Conservation (phyloP, 2,888 invertebrate genomes). For the Ectropis crepuscularia region DNA sequence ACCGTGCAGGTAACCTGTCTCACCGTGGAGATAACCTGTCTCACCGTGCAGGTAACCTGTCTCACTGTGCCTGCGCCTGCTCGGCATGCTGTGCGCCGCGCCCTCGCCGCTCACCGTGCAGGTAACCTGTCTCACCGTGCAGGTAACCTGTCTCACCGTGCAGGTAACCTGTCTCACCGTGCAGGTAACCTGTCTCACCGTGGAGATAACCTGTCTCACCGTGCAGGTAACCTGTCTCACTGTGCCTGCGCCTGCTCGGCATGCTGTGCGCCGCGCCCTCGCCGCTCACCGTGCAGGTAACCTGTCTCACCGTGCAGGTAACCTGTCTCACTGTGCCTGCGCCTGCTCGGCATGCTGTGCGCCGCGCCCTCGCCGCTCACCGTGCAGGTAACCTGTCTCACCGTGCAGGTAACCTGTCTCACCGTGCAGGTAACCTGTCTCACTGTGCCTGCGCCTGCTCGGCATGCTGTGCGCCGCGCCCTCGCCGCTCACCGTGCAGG, state of each 20-base stretch:
- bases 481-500: slow-evolving; percentile 86
- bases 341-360: slow-evolving; percentile 94
- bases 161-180: slow-evolving; percentile 88
- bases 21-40: slow-evolving; percentile 68
- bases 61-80: slow-evolving; percentile 92
- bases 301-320: too few species aligned
- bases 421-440: slow-evolving; percentile 74
- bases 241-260: too few species aligned
- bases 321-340: slow-evolving; percentile 89
- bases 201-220: slow-evolving; percentile 74
- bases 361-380: slow-evolving; percentile 92
- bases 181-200: too few species aligned
- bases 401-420: too few species aligned
- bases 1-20: slow-evolving; percentile 83
- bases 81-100: slow-evolving; percentile 94
- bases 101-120: slow-evolving; percentile 66
- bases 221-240: too few species aligned
- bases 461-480: slow-evolving; percentile 95
- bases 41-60: slow-evolving; percentile 74
- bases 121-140: slow-evolving; percentile 45
- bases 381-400: slow-evolving; percentile 21
- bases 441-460: slow-evolving; percentile 93
- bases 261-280: too few species aligned
- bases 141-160: slow-evolving; percentile 88
- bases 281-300: background rate